Evolutionary conservation across 2,888 invertebrate species (phyloP).

Genomic region (Neria commutata): DNA sequence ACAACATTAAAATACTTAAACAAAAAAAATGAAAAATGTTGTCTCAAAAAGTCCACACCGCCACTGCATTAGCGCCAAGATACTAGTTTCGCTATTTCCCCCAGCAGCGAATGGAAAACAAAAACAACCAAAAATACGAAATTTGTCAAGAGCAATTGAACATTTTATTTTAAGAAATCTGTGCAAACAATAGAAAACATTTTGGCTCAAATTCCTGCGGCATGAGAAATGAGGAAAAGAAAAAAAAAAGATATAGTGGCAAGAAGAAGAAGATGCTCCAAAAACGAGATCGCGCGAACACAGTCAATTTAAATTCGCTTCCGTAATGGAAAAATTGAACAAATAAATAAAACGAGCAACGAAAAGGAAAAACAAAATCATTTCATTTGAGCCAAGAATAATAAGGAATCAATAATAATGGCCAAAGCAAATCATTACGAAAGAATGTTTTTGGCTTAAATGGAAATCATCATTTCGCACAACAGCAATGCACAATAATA

Average conservation of each 20-base stretch:
- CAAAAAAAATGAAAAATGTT: too few species aligned
- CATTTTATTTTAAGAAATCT: conserved; percentile 8
- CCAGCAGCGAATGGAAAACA: too few species aligned
- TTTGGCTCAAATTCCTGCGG: background rate
- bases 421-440: conserved; percentile 8
- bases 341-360: background rate
- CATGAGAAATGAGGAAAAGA: conserved; percentile 9
- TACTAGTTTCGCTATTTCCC: too few species aligned
- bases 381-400: background rate
- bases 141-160: background rate
- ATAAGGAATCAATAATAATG: conserved; percentile 7
- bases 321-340: too few species aligned
- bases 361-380: conserved; percentile 11
- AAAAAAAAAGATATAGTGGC: conserved; percentile 3
- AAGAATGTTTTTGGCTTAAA: conserved; percentile 12
- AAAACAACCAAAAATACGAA: too few species aligned
- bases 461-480: conserved; percentile 20
- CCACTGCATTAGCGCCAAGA: too few species aligned
- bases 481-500: too few species aligned
- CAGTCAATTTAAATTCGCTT: too few species aligned
- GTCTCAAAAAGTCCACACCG: too few species aligned
- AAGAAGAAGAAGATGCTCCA: conserved; percentile 8
- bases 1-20: too few species aligned
- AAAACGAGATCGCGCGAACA: too few species aligned
- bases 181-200: background rate